phyloP scores from a whole-genome alignment of 2,797 vertebrate genomes.

The Megaceryle alcyon region DNA sequence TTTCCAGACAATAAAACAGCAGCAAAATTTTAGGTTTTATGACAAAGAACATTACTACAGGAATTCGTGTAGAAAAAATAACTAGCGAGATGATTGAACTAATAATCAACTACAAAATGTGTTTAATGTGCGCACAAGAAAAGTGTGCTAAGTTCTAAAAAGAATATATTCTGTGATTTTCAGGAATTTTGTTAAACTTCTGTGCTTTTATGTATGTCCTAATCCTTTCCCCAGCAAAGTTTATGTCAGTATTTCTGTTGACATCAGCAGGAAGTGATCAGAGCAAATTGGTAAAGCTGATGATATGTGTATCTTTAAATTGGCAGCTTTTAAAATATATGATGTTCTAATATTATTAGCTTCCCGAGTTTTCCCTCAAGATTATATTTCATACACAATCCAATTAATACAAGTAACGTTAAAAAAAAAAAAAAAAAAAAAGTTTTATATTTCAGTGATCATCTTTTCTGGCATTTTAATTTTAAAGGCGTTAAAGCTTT shows the following conservation, averaged over 20 bases:
- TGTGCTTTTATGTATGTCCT: neutral
- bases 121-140: neutral
- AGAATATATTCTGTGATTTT: neutral
- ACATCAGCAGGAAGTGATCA: conserved; percentile 10
- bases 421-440: neutral
- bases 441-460: neutral
- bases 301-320: conserved; percentile 13
- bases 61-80: neutral
- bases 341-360: neutral
- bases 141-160: neutral
- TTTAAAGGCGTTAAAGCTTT: neutral
- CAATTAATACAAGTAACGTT: neutral
- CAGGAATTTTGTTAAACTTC: conserved; percentile 15
- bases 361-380: neutral
- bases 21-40: neutral
- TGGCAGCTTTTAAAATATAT: conserved; percentile 25
- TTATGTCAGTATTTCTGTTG: conserved; percentile 15
- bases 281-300: neutral
- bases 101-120: neutral
- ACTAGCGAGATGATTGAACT: neutral
- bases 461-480: conserved; percentile 8
- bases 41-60: neutral
- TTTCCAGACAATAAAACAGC: neutral
- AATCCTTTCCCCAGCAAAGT: neutral
- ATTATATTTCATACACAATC: neutral